These are phyloP conservation scores for Prunella himalayana DNA, from an alignment of 2,113 vertebrate genomes.

Conservation along the genomic window DNA sequence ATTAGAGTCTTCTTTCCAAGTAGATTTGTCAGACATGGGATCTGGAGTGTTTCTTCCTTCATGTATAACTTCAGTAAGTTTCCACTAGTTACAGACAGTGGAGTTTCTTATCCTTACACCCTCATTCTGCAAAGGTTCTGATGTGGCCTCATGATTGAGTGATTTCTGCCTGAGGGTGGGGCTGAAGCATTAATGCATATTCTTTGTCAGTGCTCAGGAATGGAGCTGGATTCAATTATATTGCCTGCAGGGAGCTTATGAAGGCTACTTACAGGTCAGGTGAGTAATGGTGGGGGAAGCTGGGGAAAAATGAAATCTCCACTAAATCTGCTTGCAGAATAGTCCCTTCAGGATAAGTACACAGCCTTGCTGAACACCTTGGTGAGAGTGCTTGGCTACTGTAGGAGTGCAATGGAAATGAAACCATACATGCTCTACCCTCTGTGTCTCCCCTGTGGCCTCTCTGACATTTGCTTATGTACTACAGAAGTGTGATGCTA, in stretches of 20 bases:
- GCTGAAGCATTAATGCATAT: not conserved
- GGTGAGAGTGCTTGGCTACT: not conserved
- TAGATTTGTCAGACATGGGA: not conserved
- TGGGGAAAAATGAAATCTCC: not conserved
- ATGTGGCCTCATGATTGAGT: not conserved
- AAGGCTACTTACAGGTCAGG: not conserved
- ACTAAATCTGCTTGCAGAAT: not conserved
- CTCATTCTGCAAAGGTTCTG: not conserved
- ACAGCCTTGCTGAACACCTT: not conserved
- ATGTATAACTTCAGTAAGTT: not conserved
- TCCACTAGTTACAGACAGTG: not conserved
- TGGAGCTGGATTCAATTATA: not conserved
- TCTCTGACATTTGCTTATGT: not conserved
- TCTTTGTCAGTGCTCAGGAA: not conserved
- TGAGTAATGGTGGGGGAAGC: not conserved
- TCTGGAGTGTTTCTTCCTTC: not conserved
- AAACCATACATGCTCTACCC: not conserved
- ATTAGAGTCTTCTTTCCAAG: not conserved
- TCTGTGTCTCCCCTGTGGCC: accelerated
- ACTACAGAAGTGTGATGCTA: not conserved
- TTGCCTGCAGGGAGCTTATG: not conserved
- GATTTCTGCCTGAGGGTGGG: not conserved
- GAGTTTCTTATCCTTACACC: not conserved
- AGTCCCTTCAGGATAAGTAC: not conserved
- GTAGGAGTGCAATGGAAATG: not conserved